Conservation (phyloP, 2,113 vertebrate genomes). For the Thalassarche chlororhynchos region DNA sequence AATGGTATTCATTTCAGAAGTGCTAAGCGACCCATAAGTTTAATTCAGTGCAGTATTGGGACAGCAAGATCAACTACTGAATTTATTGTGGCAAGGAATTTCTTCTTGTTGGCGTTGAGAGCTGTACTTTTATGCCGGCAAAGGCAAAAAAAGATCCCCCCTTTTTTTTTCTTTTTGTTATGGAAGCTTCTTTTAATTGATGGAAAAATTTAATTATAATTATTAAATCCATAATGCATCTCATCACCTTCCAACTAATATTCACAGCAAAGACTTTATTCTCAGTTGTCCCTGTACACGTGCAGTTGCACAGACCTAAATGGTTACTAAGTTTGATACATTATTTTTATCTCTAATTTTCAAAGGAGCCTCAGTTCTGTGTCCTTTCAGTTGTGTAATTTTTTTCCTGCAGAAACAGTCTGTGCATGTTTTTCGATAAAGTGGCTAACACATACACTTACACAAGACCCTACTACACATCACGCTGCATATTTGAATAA, state of each 20-base stretch:
- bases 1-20: background rate
- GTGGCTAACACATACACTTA: background rate
- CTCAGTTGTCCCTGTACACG: background rate
- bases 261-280: background rate
- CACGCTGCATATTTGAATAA: background rate
- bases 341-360: background rate
- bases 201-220: background rate
- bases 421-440: background rate
- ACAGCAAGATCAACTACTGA: background rate
- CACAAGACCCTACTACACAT: background rate
- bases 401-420: background rate
- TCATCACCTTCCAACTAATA: background rate
- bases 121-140: background rate
- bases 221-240: background rate
- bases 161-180: background rate
- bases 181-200: background rate
- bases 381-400: background rate
- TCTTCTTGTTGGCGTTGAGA: background rate
- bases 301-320: background rate
- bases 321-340: background rate
- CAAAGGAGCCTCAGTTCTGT: background rate
- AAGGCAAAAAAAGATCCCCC: background rate
- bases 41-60: background rate
- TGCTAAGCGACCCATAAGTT: background rate
- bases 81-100: background rate